phyloP scores from a whole-genome alignment of 1,140 invertebrate genomes.

The Anoplophora glabripennis region DNA sequence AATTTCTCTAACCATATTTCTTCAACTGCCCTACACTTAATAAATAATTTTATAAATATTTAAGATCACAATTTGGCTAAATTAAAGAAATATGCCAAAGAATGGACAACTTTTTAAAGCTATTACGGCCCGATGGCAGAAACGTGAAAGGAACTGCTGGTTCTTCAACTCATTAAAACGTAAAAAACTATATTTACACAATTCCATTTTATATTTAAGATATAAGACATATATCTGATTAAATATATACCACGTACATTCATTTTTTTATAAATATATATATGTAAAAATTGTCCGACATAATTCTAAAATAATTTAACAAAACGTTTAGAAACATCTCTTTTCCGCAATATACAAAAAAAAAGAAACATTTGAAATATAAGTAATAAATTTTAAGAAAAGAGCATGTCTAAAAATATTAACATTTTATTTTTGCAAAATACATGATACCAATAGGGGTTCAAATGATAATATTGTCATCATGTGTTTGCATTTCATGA shows the following conservation, averaged over 20 bases:
- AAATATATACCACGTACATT: neutral
- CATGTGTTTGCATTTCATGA: neutral
- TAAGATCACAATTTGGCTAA: too few relatives aligned
- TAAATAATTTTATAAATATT: too few relatives aligned
- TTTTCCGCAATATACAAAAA: constrained; percentile 6
- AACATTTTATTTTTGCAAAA: neutral
- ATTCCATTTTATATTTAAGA: too few relatives aligned
- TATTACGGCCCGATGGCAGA: too few relatives aligned
- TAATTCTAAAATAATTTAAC: neutral
- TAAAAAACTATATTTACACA: too few relatives aligned
- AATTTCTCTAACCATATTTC: too few relatives aligned
- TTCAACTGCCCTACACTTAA: too few relatives aligned
- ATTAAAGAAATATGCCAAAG: too few relatives aligned
- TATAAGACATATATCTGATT: too few relatives aligned
- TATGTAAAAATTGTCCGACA: constrained; percentile 5
- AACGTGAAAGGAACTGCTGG: too few relatives aligned
- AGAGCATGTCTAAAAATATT: neutral
- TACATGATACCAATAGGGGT: neutral
- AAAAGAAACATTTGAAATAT: neutral
- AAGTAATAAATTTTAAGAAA: constrained; percentile 1
- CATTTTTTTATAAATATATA: constrained; percentile 6
- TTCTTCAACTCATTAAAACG: too few relatives aligned
- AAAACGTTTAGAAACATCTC: neutral
- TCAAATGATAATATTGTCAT: neutral
- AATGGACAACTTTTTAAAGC: too few relatives aligned